A percentile compares a stretch with the other conserved stretches of the same genome.
Conservation (phyloP, 30 jellyfish, hydroid and myxozoan species). For the Sanderia malayensis region DNA sequence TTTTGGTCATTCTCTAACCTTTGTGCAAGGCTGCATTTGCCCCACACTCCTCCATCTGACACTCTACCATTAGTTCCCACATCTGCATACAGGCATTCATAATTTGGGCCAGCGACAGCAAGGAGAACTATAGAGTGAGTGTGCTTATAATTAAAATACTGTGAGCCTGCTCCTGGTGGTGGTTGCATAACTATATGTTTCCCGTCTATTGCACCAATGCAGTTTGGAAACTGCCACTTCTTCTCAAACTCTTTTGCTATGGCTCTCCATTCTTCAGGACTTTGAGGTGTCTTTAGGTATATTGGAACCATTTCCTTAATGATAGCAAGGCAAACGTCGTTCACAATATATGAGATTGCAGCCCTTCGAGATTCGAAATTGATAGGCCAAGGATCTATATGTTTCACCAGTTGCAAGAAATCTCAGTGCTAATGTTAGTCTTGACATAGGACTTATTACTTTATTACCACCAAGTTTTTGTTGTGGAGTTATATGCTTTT, state of each 20-base stretch:
- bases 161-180: slow-evolving; percentile 40
- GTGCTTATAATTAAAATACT: slow-evolving; percentile 30
- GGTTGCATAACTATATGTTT: slow-evolving; percentile 41
- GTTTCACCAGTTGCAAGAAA: slow-evolving; percentile 49
- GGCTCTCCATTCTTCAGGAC: slow-evolving; percentile 51
- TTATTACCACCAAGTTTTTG: slow-evolving; percentile 24
- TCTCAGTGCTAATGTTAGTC: slow-evolving; percentile 22
- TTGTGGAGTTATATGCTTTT: slow-evolving; percentile 33
- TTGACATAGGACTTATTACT: slow-evolving; percentile 36
- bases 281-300: slow-evolving; percentile 39
- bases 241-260: neutral
- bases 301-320: slow-evolving; percentile 10
- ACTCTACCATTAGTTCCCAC: slow-evolving; percentile 57
- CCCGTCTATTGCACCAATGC: slow-evolving; percentile 31
- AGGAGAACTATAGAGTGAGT: slow-evolving; percentile 45
- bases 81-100: slow-evolving; percentile 53
- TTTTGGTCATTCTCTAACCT: slow-evolving; percentile 10
- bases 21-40: slow-evolving; percentile 13
- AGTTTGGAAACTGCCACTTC: neutral
- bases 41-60: slow-evolving; percentile 48
- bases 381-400: slow-evolving; percentile 27
- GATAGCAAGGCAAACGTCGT: slow-evolving; percentile 42
- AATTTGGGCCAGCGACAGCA: slow-evolving; percentile 60
- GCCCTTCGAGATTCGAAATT: slow-evolving; percentile 29
- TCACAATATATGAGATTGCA: slow-evolving; percentile 37